Evolutionary conservation across 2,113 vertebrate genomes (phyloP), one percentile per base, ranked within the genome.

Genomic region (Eurystomus gularis): DNA sequence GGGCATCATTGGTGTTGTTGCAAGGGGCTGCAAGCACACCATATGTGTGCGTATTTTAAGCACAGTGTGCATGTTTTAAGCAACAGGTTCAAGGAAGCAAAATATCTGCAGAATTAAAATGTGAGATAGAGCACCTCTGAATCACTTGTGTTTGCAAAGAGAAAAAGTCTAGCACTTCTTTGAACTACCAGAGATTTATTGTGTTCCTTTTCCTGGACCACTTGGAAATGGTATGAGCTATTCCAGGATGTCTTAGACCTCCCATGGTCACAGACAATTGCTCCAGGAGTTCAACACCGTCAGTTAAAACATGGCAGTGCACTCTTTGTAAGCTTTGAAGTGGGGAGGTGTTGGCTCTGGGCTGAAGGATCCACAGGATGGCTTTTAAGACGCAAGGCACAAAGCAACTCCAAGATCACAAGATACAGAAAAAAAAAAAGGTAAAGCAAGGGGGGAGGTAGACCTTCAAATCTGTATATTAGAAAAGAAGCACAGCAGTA

Each of bases 261-360:
- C 17, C 46, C 5, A 5, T 14, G 12, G 5, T 58, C 52, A 60
- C 26, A 54, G 39, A 26, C 10, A 49, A 10, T 46, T 71, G 23
- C 16, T 78, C 29, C 20, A 60, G 64, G 23, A 64, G 6, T 58
- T 82, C 26, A 44, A 33, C 5, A 33, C 18, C 20, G 40, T 26
- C 33, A 29, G 17, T 35, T 69, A 58, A 61, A 94, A 57, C 4
- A 10, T 3, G 1, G 14, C 3, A 69, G 26, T 0, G 0, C 3
- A 8, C 13, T 55, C 25, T 88, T 40, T 49, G 19, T 70, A 60
- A 23, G 18, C 7, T 76, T 25, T 15, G 25, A 77, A 77, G 17
- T 11, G 17, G 13, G 6, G 11, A 57, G 29, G 28, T 71, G 26
- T 31, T 78, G 33, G 15, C 15, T 39, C 12, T 46, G 33, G 23